Conservation (phyloP, 92 coral and sea anemone species). For the Heliopora coerulea region DNA sequence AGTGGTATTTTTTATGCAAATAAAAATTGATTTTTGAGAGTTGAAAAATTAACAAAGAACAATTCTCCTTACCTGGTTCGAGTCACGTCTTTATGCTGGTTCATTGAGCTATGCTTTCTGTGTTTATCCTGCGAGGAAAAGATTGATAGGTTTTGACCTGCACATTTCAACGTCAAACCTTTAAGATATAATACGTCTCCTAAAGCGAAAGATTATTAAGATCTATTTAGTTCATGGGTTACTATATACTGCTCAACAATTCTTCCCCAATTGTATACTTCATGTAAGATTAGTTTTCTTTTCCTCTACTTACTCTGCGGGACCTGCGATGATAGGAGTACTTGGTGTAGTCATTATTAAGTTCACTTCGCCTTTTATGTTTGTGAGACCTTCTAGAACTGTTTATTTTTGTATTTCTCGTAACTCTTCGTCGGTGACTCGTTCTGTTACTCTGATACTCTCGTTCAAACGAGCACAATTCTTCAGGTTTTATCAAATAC, state of each 20-base stretch:
- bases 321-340: conserved; percentile 32
- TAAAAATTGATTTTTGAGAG: too few relatives aligned
- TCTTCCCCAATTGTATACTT: too few relatives aligned
- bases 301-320: conserved; percentile 26
- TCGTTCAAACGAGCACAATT: conserved; percentile 31
- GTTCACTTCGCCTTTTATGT: conserved; percentile 11
- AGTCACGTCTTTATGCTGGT: conserved; percentile 7
- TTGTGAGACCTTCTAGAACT: conserved; percentile 32
- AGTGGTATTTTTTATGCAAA: not conserved
- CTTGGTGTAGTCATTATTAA: conserved; percentile 32
- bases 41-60: too few relatives aligned
- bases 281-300: too few relatives aligned
- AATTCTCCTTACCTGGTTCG: not conserved
- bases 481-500: not conserved
- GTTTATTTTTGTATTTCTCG: not conserved
- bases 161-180: too few relatives aligned
- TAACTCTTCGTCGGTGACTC: not conserved
- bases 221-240: too few relatives aligned
- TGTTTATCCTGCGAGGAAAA: conserved; percentile 28
- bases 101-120: conserved; percentile 20
- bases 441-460: conserved; percentile 3
- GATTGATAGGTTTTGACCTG: not conserved
- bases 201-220: too few relatives aligned
- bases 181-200: too few relatives aligned
- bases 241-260: too few relatives aligned